Evolutionary conservation across 2,797 vertebrate species (phyloP).

Genomic region (Premnoplex brunnescens): DNA sequence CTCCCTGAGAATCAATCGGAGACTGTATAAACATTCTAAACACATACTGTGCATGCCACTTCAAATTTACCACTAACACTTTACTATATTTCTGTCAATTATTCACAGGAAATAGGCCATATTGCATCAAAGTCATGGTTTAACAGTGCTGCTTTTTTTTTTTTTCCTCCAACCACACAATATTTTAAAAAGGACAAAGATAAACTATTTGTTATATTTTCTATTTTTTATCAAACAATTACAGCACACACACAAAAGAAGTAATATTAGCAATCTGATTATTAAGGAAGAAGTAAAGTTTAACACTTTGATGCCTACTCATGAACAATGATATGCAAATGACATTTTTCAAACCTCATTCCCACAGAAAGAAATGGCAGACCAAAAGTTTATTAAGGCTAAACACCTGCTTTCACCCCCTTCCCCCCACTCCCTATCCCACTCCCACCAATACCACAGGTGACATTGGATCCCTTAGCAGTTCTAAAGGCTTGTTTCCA

Average conservation of each 20-base stretch:
- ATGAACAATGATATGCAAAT: not conserved
- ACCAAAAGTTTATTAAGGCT: not conserved
- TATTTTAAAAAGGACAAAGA: not conserved
- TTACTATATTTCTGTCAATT: conserved; percentile 56
- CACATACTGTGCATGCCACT: conserved; percentile 63
- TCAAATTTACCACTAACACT: conserved; percentile 58
- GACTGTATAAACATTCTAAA: conserved; percentile 63
- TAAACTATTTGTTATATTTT: conserved; percentile 25
- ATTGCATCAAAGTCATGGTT: not conserved
- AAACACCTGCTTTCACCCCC: not conserved
- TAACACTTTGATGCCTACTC: not conserved
- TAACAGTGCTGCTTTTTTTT: conserved; percentile 22
- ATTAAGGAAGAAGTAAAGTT: not conserved
- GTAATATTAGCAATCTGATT: not conserved
- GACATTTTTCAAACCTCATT: not conserved
- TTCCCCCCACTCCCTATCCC: no score
- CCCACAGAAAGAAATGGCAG: not conserved
- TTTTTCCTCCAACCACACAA: not conserved
- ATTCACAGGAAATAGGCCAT: conserved; percentile 28
- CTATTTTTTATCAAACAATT: conserved; percentile 25
- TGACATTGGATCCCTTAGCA: accelerated
- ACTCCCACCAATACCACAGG: not conserved
- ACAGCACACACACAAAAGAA: not conserved
- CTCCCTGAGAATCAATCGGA: conserved; percentile 33
- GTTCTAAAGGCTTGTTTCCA: not conserved